Base-by-base conservation (phyloP, 2,797 vertebrate species). In the Sus cebifrons region DNA sequence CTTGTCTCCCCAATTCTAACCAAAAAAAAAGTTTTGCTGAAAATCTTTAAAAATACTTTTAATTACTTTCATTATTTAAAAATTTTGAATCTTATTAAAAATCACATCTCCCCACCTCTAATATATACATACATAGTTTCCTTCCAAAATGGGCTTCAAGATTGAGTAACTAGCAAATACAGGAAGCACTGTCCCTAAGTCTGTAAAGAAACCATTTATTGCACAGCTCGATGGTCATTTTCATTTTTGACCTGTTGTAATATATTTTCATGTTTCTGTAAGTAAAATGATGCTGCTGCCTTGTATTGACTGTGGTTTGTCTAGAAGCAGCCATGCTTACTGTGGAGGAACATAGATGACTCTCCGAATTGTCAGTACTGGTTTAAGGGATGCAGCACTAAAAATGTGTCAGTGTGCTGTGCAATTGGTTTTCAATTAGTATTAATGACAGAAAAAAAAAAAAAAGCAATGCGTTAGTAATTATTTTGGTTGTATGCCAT, bases 391-490 rank as follows among this genome's bases (percentile, higher is more conserved):
- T 64, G 9, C 67, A 70, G 1, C 68, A 65, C 56, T 96, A 71
- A 96, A 89, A 90, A 60, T 21, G 10, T 89, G 25, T 95, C 94
- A 85, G 54, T 78, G 10, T 4, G 5, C 89, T 92, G 49, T 85
- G 52, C 54, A 96, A n/a, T 96, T 89, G 78, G 83, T 79, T 94
- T 21, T 96, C 88, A 98, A 64, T 67, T 98, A 95, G 56, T 65
- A 36, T 98, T 98, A 97, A 88, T 97, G 94, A 49, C 67, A 93
- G 92, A 95, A 78, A 95, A 82, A 70, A 89, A 89, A 96, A 91
- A 70, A 89, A 96, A 91, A 97, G 12, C 96, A 97, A 32, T 91
- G 67, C 95, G 85, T 98, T 98, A 96, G 64, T 85, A 85, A 81
- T 94, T 79, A 60, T 92, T 83, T 97, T 91, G 94, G 91, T 98